Conservation (phyloP, 2,113 vertebrate genomes). For the Hippocampus barbouri region DNA sequence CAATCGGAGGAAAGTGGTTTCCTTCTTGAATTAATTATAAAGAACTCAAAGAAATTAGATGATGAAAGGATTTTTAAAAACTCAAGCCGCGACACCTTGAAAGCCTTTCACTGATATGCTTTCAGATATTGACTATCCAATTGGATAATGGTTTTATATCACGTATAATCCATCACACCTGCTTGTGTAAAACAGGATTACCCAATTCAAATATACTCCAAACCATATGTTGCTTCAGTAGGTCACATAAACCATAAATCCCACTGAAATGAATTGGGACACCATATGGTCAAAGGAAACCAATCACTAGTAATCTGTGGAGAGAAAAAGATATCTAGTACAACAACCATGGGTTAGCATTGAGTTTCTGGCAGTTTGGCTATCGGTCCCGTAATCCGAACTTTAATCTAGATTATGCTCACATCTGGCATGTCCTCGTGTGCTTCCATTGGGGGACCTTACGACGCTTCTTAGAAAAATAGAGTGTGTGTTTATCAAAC, state of each 20-base stretch:
- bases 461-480: slow-evolving; percentile 22
- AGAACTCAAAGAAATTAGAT: too few relatives aligned
- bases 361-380: slow-evolving; percentile 22
- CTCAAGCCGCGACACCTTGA: too few relatives aligned
- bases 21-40: too few relatives aligned
- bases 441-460: slow-evolving; percentile 6
- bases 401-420: slow-evolving; percentile 64
- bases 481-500: slow-evolving; percentile 2
- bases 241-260: slow-evolving; percentile 12
- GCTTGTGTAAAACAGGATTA: slow-evolving; percentile 16
- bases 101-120: neutral
- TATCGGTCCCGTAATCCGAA: slow-evolving; percentile 47
- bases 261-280: slow-evolving; percentile 8
- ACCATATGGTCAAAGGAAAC: slow-evolving; percentile 15
- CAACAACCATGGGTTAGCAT: slow-evolving; percentile 22
- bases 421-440: slow-evolving; percentile 54
- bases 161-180: slow-evolving; percentile 33
- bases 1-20: too few relatives aligned
- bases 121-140: slow-evolving; percentile 11
- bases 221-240: slow-evolving; percentile 25
- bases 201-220: slow-evolving; percentile 4
- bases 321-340: neutral
- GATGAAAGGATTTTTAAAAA: too few relatives aligned
- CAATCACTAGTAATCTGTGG: slow-evolving; percentile 12
- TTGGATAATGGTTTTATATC: slow-evolving; percentile 17